These are phyloP conservation scores for Scopus umbretta DNA, from an alignment of 2,113 vertebrate species.

Conservation along the genomic window DNA sequence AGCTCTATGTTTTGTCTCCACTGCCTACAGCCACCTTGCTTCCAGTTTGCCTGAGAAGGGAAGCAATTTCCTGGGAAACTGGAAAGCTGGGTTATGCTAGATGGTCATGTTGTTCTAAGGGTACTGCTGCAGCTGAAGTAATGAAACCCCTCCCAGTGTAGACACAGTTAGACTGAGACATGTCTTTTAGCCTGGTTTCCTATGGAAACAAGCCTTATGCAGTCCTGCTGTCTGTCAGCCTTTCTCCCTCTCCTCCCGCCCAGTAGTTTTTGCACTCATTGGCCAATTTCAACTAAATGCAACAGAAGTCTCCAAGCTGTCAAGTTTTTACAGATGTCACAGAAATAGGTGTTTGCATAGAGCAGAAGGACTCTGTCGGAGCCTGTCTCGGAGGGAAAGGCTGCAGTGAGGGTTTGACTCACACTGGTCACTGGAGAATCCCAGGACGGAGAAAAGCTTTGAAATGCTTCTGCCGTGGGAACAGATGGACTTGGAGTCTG, in stretches of 20 bases:
- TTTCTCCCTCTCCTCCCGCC: not conserved
- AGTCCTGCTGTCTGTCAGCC: constrained; percentile 43
- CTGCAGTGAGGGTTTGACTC: not conserved
- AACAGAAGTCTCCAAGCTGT: not conserved
- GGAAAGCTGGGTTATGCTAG: not conserved
- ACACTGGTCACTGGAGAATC: not conserved
- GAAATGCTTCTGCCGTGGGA: not conserved
- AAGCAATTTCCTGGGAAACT: constrained; percentile 15
- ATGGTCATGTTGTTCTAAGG: not conserved
- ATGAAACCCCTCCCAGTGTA: constrained; percentile 31
- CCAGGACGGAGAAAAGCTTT: not conserved
- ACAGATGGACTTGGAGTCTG: not conserved
- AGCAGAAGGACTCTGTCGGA: not conserved
- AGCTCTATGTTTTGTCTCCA: not conserved
- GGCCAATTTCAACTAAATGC: not conserved
- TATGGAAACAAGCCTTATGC: constrained; percentile 50
- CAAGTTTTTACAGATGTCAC: not conserved
- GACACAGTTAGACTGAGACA: constrained; percentile 13
- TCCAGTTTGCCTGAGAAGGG: not conserved
- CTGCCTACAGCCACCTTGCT: not conserved
- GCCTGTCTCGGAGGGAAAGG: not conserved
- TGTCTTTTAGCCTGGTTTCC: constrained; percentile 58
- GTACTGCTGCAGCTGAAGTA: constrained; percentile 4
- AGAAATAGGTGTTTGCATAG: not conserved
- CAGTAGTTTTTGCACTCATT: not conserved